Base-by-base conservation (phyloP, 37 sponge, comb jelly and placozoan genomes). In the Axinella damicornis region DNA sequence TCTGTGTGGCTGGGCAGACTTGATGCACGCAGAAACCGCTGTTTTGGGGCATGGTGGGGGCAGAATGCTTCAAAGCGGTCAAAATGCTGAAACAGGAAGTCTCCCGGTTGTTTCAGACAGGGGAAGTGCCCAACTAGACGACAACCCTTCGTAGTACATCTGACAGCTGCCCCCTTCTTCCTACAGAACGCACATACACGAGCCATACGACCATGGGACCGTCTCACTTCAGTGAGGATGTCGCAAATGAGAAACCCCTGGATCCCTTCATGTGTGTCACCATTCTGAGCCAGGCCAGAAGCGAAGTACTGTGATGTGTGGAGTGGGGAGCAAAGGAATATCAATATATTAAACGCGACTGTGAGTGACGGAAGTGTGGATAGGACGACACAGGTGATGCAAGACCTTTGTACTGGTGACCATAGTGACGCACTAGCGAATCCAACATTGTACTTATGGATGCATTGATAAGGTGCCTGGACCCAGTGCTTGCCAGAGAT, bases 271-370 rank as follows among this genome's bases (percentile, higher is more conserved):
- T 60, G 11, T 37, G 35, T 71, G 13, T 57, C 32, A 2, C 60
- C 78, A 18, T n/a, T 15, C 73, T 86, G 87, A 31, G 57, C 36
- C 5, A 86, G 73, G 25, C 80, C 80, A 5, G 79, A 71, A 4
- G 87, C 66, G 61, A 86, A 86, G 46, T 79, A 86, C 87, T 86
- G 64, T n/a, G n/a, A n/a, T n/a, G n/a, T n/a, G n/a, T n/a, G n/a
- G n/a, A n/a, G n/a, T n/a, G n/a, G n/a, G n/a, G n/a, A n/a, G n/a
- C n/a, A n/a, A n/a, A n/a, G n/a, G n/a, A n/a, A n/a, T n/a, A n/a
- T n/a, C n/a, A n/a, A n/a, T n/a, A n/a, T n/a, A n/a, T n/a, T n/a
- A n/a, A n/a, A n/a, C n/a, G n/a, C n/a, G n/a, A n/a, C n/a, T n/a
- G n/a, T n/a, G n/a, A n/a, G n/a, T n/a, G n/a, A n/a, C n/a, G n/a